Conservation (phyloP, 2,888 invertebrate genomes). For the Conops quadrifasciatus region DNA sequence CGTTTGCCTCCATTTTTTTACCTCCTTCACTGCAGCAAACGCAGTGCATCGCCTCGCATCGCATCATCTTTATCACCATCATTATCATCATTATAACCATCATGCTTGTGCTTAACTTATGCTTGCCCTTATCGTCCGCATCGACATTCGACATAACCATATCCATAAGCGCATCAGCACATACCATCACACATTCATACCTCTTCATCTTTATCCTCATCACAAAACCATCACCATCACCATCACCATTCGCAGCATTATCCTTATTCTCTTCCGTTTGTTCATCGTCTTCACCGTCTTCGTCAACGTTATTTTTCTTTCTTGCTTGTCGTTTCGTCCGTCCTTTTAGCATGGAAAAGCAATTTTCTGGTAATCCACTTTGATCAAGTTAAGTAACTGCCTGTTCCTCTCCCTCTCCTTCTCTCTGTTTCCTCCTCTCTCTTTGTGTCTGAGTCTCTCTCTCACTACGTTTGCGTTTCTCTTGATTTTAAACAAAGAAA, state of each 20-base stretch:
- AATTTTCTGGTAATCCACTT: slow-evolving; percentile 39
- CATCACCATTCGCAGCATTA: no score
- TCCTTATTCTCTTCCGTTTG: neutral
- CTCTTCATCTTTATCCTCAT: neutral
- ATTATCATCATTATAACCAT: neutral
- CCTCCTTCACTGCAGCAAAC: no score
- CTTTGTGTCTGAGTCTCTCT: no score
- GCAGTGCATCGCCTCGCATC: neutral
- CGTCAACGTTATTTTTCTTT: neutral
- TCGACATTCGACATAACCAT: neutral
- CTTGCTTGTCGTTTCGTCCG: neutral
- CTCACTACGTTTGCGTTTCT: no score
- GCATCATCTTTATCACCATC: slow-evolving; percentile 23
- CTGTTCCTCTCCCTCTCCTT: neutral
- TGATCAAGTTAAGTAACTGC: slow-evolving; percentile 30
- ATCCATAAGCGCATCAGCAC: neutral
- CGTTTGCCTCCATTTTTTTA: no score
- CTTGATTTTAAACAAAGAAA: no score
- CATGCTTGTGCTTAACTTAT: neutral
- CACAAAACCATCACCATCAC: no score
- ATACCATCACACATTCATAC: neutral
- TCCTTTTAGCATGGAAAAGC: slow-evolving; percentile 34
- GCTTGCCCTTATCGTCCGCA: neutral
- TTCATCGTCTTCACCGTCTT: neutral
- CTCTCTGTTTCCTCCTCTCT: neutral